Base-by-base conservation (phyloP, 1,140 invertebrate genomes). In the Camponotus pennsylvanicus region DNA sequence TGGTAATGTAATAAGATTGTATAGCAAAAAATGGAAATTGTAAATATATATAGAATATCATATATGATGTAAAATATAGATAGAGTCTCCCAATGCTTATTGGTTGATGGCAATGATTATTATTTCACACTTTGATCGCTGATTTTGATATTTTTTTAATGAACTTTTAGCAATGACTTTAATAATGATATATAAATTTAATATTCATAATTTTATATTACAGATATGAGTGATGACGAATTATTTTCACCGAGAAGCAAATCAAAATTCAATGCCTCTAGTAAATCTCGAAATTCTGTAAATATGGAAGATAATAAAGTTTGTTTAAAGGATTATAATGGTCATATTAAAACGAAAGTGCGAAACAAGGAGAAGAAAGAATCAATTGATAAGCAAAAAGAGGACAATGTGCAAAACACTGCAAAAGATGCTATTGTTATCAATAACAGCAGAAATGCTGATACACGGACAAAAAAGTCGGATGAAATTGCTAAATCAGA, bases 71-170 rank as follows among this genome's bases (percentile, higher is more conserved):
- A 70, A 92, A 83, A 75, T 59, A 61, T 40, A 57, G 37, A 3
- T 69, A 77, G 91, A 95, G 94, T 94, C 94, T 95, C 94, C 93
- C 89, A 79, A 67, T 88, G 85, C 77, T 61, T 9, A 70, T 90
- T 89, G 90, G 93, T 95, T 45, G 94, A 95, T 90, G 94, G 94
- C 94, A 90, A 92, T 95, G 94, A 95, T 70, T 34, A 0, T 34
- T 27, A 88, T 86, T 92, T 90, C 40, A 91, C 93, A 95, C 94
- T 95, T 95, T 95, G 94, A 95, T 95, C 94, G 61, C 94, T 95
- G 94, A 95, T 91, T 52, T 85, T 70, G 6, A 59, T 79, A 42
- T 52, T 52, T 11, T 80, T 59, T 9, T 45, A 86, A 7, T 59
- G 21, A 27, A 59, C 52, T 61, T 71, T 15, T 63, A 61, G 6